Conservation (phyloP, 2,888 invertebrate genomes). For the Odontocolon sp. region DNA sequence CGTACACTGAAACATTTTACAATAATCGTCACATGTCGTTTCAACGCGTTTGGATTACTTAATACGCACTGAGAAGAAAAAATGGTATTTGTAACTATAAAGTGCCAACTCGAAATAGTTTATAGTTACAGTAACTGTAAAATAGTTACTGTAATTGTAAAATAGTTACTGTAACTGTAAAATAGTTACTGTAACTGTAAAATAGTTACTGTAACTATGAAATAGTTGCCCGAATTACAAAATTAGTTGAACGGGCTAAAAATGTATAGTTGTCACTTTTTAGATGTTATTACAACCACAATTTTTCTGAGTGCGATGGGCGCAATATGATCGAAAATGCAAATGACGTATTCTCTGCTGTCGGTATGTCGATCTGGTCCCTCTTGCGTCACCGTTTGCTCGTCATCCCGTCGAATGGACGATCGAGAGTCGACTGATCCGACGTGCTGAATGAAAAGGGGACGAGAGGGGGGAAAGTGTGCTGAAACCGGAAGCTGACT, state of each 20-base stretch:
- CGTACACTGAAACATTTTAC: constrained; percentile 6
- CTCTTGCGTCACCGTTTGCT: constrained; percentile 46
- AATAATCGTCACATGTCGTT: constrained; percentile 28
- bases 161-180: too few relatives aligned
- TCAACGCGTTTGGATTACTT: background rate
- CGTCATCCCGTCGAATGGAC: constrained; percentile 57
- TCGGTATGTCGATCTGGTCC: constrained; percentile 12
- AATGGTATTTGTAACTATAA: too few relatives aligned
- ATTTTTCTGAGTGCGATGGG: background rate
- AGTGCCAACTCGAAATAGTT: too few relatives aligned
- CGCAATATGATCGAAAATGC: constrained; percentile 50
- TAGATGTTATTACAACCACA: too few relatives aligned
- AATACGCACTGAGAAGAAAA: background rate
- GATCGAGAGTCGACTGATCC: constrained; percentile 51
- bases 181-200: too few relatives aligned
- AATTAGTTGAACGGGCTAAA: too few relatives aligned
- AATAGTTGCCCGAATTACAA: too few relatives aligned
- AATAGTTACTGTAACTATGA: too few relatives aligned
- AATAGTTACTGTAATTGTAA: too few relatives aligned
- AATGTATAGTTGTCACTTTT: too few relatives aligned
- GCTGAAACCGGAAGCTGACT: constrained; percentile 56
- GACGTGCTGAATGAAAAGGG: constrained; percentile 6
- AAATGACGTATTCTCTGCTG: constrained; percentile 41
- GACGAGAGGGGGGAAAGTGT: constrained; percentile 8
- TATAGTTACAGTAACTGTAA: too few relatives aligned